These are phyloP conservation scores for Nannospalax galili DNA, from an alignment of 2,113 vertebrate species.

Conservation along the genomic window DNA sequence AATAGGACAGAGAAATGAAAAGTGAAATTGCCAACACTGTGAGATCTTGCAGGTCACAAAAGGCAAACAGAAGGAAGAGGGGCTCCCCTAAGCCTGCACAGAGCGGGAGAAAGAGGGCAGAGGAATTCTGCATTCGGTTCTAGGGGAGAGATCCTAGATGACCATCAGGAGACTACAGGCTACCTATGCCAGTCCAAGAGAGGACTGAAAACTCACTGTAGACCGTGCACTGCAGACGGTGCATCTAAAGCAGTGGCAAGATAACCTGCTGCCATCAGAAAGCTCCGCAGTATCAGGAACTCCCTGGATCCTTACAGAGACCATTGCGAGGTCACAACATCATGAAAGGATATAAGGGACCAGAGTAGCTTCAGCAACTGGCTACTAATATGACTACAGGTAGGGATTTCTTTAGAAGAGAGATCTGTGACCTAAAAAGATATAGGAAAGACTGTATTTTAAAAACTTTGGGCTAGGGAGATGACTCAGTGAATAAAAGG, in stretches of 20 bases:
- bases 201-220: neutral
- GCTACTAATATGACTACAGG: conserved; percentile 20
- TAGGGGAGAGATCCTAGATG: neutral
- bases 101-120: neutral
- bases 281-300: conserved; percentile 1
- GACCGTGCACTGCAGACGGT: neutral
- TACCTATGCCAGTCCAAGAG: neutral
- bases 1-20: conserved; percentile 66
- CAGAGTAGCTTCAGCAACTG: conserved; percentile 1
- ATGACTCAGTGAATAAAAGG: too few species aligned
- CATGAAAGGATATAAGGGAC: conserved; percentile 3
- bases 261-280: conserved; percentile 1
- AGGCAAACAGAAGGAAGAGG: conserved; percentile 37
- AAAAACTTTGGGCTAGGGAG: too few species aligned
- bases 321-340: conserved; percentile 16
- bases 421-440: conserved; percentile 39
- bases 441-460: neutral
- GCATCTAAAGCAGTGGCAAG: neutral
- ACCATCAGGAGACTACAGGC: neutral
- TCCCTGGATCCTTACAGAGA: neutral
- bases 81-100: neutral
- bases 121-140: neutral
- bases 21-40: conserved; percentile 46
- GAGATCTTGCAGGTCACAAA: conserved; percentile 60
- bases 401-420: conserved; percentile 31